Conservation (phyloP, 2,888 invertebrate species). For the Lysandra bellargus region DNA sequence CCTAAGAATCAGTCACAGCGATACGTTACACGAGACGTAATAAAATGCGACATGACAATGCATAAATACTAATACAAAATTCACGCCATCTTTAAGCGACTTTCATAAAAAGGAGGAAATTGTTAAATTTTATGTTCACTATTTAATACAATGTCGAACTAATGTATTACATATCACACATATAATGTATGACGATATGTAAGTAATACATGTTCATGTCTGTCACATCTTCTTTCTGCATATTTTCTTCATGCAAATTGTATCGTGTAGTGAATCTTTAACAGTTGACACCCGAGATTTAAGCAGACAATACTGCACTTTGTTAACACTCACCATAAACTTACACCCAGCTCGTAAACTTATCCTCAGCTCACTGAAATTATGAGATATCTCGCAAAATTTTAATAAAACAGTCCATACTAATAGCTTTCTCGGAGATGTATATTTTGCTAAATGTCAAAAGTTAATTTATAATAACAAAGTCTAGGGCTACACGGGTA, state of each 20-base stretch:
- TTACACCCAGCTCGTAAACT: conserved; percentile 12
- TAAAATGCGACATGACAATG: too few relatives aligned
- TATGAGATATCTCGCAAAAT: not conserved
- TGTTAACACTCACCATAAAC: conserved; percentile 22
- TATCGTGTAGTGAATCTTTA: not conserved
- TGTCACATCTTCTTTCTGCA: too few relatives aligned
- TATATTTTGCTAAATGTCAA: not conserved
- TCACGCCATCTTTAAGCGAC: too few relatives aligned
- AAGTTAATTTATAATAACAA: not conserved
- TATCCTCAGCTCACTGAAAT: conserved; percentile 13
- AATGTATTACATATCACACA: too few relatives aligned
- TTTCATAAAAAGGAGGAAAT: too few relatives aligned
- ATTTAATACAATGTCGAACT: too few relatives aligned
- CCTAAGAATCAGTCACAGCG: too few relatives aligned
- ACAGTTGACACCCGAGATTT: conserved; percentile 27
- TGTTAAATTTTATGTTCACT: too few relatives aligned
- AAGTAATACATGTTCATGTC: too few relatives aligned
- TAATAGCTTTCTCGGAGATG: not conserved
- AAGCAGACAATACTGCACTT: conserved; percentile 26
- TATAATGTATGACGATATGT: too few relatives aligned
- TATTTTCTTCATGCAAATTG: not conserved
- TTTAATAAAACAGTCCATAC: conserved; percentile 19
- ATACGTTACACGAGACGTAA: too few relatives aligned
- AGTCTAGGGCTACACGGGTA: not conserved
- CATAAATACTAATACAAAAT: too few relatives aligned